Base-by-base conservation (phyloP, 2,797 vertebrate genomes). In the Pelochelys cantorii region DNA sequence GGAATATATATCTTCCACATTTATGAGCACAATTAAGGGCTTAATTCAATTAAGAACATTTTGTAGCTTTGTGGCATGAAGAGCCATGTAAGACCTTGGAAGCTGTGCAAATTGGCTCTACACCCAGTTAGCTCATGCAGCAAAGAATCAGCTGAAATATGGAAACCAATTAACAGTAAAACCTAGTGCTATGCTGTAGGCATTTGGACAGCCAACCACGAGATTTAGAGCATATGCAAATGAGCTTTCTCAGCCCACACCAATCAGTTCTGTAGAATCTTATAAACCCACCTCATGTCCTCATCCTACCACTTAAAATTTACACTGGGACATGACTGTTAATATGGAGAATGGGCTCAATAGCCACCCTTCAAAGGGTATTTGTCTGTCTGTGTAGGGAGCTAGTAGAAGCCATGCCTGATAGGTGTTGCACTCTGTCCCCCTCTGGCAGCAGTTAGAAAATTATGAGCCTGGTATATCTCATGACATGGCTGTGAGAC, bases 141-240 rank as follows among this genome's bases (percentile, higher is more conserved):
- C 88, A 89, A 93, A 93, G 82, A 82, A 79, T 96, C 79, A 93
- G 68, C 91, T 93, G 59, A 83, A 95, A 88, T 74, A n/a, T 77
- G 48, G 84, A 88, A 85, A 75, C 37, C 87, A 87, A 90, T 92
- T 94, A 95, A 87, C 81, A 92, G 80, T 60, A 62, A 85, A 96
- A 96, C 53, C 92, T 83, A 90, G 92, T 59, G 22, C 77, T 95
- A 88, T 94, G 86, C 95, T 95, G 80, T 79, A 88, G 96, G 84
- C 87, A 81, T 48, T 81, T 75, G 54, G 42, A 85, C 92, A 91
- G 79, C 75, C 2, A 31, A 22, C 79, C 68, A 93, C 48, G 81
- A 92, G 71, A 31, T 85, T 53, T 48, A 75, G 22, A 86, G 80
- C 74, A 74, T 89, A 25, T 80, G 55, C 31, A 89, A 88, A 90